Base-by-base conservation (phyloP, 2,888 invertebrate species). In the Parapristionchus giblindavisi region DNA sequence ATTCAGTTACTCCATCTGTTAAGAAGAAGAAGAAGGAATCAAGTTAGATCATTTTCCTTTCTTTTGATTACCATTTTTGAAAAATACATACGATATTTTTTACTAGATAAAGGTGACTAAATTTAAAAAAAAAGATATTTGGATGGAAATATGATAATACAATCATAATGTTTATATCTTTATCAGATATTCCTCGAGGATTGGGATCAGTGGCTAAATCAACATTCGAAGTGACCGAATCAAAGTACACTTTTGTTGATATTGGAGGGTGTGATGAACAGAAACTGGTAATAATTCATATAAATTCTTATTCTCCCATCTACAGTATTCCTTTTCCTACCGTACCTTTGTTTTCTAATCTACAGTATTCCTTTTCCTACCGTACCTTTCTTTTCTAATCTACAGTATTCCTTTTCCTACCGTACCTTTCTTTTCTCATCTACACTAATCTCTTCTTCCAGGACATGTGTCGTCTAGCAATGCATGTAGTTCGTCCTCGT, bases 401-500 rank as follows among this genome's bases (percentile, higher is more conserved):
- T n/a, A n/a, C n/a, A n/a, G n/a, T n/a, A n/a, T n/a, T n/a, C n/a
- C n/a, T n/a, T n/a, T n/a, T n/a, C n/a, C n/a, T n/a, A n/a, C n/a
- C n/a, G n/a, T n/a, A n/a, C n/a, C n/a, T n/a, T n/a, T n/a, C n/a
- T n/a, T n/a, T n/a, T n/a, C n/a, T n/a, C n/a, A n/a, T n/a, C n/a
- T n/a, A n/a, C n/a, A n/a, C 58, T 11, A 40, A 48, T 29, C 1
- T 32, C 1, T 0, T 2, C 14, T 0, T 82, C 65, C 61, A 83
- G 83, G 86, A 85, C 66, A 83, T 79, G 6, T 81, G 80, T 51
- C 80, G 83, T 14, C 76, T 87, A 14, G 81, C 82, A n/a, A 82
- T 94, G 82, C 95, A 96, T 88, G 92, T 96, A 89, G 93, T 93
- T 85, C 94, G 95, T 86, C 94, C 96, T 2, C 94, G 95, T 89